Percentiles rank a stretch among this genome's conserved stretches.
Conservation (phyloP, 2,797 vertebrate species). For the Megalops cyprinoides region DNA sequence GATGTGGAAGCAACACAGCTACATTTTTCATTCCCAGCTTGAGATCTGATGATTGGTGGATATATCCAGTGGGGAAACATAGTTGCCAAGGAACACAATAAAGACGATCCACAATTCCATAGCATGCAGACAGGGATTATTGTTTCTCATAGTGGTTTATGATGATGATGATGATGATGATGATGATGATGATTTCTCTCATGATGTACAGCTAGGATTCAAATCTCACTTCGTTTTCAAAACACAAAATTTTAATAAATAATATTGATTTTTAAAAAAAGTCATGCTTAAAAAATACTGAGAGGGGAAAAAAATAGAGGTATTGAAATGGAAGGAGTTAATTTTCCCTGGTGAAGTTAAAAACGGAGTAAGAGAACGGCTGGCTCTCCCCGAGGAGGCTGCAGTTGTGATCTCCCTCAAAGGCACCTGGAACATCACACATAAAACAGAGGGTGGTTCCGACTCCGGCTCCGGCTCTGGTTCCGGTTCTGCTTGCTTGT, state of each 20-base stretch:
- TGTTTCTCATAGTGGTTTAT: constrained; percentile 41
- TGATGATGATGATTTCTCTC: constrained; percentile 33
- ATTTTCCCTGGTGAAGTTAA: constrained; percentile 33
- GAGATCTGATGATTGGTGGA: constrained; percentile 29
- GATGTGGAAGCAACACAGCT: constrained; percentile 30
- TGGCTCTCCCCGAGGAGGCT: constrained; percentile 37
- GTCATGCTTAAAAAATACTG: constrained; percentile 28
- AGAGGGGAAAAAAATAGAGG: constrained; percentile 46
- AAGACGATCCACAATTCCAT: constrained; percentile 2
- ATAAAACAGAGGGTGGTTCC: constrained; percentile 22
- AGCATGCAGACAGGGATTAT: constrained; percentile 29
- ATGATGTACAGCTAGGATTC: constrained; percentile 44
- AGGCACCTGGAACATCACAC: constrained; percentile 40
- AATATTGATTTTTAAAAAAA: constrained; percentile 35
- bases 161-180: constrained; percentile 35
- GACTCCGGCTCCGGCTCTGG: constrained; percentile 9
- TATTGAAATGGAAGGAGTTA: constrained; percentile 41
- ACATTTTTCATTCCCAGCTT: constrained; percentile 6
- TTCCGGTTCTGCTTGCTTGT: constrained; percentile 51
- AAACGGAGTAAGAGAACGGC: constrained; percentile 38
- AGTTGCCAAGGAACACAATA: neutral
- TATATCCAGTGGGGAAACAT: constrained; percentile 22
- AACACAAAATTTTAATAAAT: constrained; percentile 39
- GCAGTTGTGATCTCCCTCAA: constrained; percentile 27
- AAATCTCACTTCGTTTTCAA: constrained; percentile 52